phyloP scores from a whole-genome alignment of 2,888 invertebrate genomes.

The Andrena bicolor region DNA sequence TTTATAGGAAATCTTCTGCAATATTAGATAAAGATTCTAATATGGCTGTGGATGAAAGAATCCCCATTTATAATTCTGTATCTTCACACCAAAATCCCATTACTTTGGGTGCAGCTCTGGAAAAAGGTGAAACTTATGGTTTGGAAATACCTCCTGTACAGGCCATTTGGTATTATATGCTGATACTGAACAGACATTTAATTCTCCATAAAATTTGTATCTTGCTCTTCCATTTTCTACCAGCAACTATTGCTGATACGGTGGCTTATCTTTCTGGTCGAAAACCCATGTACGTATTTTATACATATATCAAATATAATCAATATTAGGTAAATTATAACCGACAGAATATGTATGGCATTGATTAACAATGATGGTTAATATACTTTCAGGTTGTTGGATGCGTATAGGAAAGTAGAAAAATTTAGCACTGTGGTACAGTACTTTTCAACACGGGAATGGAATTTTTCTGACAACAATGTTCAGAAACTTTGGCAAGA shows the following conservation, averaged over 20 bases:
- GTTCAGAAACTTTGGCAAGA: constrained; percentile 88
- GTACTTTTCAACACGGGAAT: constrained; percentile 92
- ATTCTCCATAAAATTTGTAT: constrained; percentile 86
- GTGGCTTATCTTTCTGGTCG: constrained; percentile 86
- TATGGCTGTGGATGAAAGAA: constrained; percentile 78
- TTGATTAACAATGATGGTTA: background rate
- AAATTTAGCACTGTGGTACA: constrained; percentile 90
- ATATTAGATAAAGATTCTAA: background rate
- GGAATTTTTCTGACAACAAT: constrained; percentile 89
- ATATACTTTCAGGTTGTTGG: constrained; percentile 85
- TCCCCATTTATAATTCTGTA: constrained; percentile 94
- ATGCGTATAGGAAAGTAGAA: constrained; percentile 90
- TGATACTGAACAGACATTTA: constrained; percentile 87
- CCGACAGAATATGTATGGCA: no score
- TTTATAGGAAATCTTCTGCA: constrained; percentile 6
- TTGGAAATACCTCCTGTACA: constrained; percentile 86
- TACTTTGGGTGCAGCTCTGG: constrained; percentile 90
- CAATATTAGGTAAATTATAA: background rate
- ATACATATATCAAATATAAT: background rate
- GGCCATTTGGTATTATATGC: constrained; percentile 88
- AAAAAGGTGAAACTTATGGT: constrained; percentile 86
- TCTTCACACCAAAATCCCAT: constrained; percentile 93
- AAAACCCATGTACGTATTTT: constrained; percentile 87
- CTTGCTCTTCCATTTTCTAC: constrained; percentile 87
- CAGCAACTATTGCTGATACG: constrained; percentile 87